A percentile compares a stretch with the other conserved stretches of the same genome.
Conservation (phyloP, 35 echinoderm and acorn worm genomes). For the Ptychodera flava region DNA sequence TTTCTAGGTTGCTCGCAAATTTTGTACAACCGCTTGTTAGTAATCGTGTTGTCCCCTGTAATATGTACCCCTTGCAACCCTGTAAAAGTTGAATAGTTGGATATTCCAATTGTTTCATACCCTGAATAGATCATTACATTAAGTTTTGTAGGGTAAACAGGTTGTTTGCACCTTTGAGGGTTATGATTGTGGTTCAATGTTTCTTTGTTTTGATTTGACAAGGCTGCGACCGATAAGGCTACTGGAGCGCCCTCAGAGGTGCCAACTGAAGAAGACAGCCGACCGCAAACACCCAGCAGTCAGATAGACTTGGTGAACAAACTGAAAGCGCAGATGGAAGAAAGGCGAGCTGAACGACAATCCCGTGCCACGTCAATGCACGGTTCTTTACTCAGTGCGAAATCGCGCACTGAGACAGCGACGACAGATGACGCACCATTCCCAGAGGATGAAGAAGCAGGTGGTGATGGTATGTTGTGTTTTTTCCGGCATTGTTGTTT, state of each 20-base stretch:
- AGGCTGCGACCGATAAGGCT: not conserved
- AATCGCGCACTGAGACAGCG: constrained; percentile 1
- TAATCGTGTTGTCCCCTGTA: too few species aligned
- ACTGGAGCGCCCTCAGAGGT: constrained; percentile 30
- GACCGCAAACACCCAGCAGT: constrained; percentile 56
- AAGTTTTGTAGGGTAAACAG: too few species aligned
- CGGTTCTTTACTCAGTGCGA: constrained; percentile 64
- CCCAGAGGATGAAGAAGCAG: constrained; percentile 40
- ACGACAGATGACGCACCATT: constrained; percentile 52
- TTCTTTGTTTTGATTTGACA: too few species aligned
- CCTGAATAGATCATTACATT: too few species aligned
- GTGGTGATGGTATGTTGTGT: constrained; percentile 3
- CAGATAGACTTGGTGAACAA: constrained; percentile 79
- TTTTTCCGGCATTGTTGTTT: too few species aligned
- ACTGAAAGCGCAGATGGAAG: constrained; percentile 76
- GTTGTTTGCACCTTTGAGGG: too few species aligned
- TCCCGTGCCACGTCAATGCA: constrained; percentile 92
- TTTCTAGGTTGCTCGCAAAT: too few species aligned
- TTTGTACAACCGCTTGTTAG: too few species aligned
- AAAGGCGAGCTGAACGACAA: constrained; percentile 56
- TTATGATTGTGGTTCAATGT: too few species aligned
- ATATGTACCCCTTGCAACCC: too few species aligned
- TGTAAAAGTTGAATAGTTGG: too few species aligned
- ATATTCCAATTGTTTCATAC: too few species aligned
- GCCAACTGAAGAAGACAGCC: constrained; percentile 22